Base-by-base conservation (phyloP, 2,113 vertebrate species). In the Nothobranchius kuhntae region DNA sequence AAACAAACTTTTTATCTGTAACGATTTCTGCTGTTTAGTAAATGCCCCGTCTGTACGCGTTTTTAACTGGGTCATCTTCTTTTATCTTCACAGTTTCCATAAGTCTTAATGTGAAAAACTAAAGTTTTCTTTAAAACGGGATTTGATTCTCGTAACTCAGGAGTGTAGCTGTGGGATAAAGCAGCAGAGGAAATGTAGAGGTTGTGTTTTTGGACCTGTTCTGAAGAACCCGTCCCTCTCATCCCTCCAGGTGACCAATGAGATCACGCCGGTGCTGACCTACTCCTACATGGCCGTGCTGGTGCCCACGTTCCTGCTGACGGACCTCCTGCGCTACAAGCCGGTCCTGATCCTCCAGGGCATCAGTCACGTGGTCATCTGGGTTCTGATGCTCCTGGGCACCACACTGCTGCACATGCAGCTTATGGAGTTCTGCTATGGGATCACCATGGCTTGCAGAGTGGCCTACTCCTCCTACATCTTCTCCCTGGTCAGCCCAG, bases 401-500 rank as follows among this genome's bases (percentile, higher is more conserved):
- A 61, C 35, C 53, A 87, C 90, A 0, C 76, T 98, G 30, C 61
- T 93, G 3, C 86, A 95, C 77, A 96, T 99, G 96, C 96, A 98
- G 87, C 77, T 97, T 71, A 96, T 99, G 97, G 98, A 99, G 92
- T 92, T 96, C 83, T 98, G 95, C 93, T 99, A 95, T 0, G 87
- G 96, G 42, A 7, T 99, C 86, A 95, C 95, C 55, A 96, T 98
- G 97, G 97, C 96, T 0, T 94, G 96, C 1, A 95, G 98, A 1
- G 94, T 99, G 0, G 98, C 98, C 64, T 99, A 97, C 78, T 99
- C 98, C 67, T 98, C 98, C 71, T 99, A 98, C 83, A 95, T 99
- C 85, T 99, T 99, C 92, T 96, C 96, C 0, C 91, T 99, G 0
- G 96, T 98, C 11, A 71, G 63, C 7, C 94, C 94, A 0, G 64